Evolutionary conservation across 2,888 invertebrate genomes (phyloP).

Genomic region (Pediacus dermestoides): DNA sequence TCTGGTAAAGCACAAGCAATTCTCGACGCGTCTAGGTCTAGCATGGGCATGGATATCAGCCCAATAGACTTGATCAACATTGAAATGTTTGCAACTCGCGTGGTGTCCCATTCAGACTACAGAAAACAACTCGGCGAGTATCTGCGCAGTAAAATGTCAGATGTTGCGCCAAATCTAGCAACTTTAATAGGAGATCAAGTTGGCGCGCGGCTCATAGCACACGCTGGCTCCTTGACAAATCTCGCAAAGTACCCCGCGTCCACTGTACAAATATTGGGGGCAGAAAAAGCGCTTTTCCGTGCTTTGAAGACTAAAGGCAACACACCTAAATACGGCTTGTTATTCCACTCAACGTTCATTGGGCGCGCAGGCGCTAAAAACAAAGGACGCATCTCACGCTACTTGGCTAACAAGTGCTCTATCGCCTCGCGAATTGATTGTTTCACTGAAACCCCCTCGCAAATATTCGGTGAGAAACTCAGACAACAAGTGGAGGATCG

Average conservation of each 20-base stretch:
- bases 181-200: conserved; percentile 96
- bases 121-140: conserved; percentile 85
- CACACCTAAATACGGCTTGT: conserved; percentile 96
- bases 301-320: conserved; percentile 88
- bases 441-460: conserved; percentile 76
- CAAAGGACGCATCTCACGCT: conserved; percentile 96
- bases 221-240: conserved; percentile 98
- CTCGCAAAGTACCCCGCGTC: conserved; percentile 98
- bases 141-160: conserved; percentile 86
- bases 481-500: conserved; percentile 58
- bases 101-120: conserved; percentile 86
- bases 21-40: conserved; percentile 87
- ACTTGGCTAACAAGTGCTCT: conserved; percentile 97
- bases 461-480: conserved; percentile 79
- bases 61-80: conserved; percentile 93
- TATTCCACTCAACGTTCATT: conserved; percentile 97
- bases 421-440: conserved; percentile 98
- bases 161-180: conserved; percentile 93
- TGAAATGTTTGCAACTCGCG: conserved; percentile 86
- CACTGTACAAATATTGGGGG: conserved; percentile 95
- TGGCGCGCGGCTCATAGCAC: conserved; percentile 94
- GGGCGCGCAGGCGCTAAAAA: conserved; percentile 92
- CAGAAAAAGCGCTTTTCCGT: conserved; percentile 97
- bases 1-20: conserved; percentile 86
- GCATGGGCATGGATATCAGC: conserved; percentile 99